Base-by-base conservation (phyloP, 1,140 invertebrate genomes). In the Oryctes rhinoceros region DNA sequence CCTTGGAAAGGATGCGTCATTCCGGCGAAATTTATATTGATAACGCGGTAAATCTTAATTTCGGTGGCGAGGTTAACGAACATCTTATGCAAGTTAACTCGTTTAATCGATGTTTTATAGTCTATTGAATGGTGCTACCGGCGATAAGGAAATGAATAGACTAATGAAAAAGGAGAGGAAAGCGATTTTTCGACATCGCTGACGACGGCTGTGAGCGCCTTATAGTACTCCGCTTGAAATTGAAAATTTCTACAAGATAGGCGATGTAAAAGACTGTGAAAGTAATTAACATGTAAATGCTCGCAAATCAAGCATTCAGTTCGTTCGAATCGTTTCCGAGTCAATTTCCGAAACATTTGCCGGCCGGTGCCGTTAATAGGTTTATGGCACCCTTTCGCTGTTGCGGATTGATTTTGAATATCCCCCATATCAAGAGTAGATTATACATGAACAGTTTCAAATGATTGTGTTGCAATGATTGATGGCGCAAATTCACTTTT, bases 331-430 rank as follows among this genome's bases (percentile, higher is more conserved):
- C 83, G 82, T 82, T 84, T 84, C 82, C 83, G 83, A 83, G 79
- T 79, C 83, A 84, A 84, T 84, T 84, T 84, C 82, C 83, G 82
- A 82, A 84, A 84, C 81, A 83, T 84, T 84, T 82, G 81, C 76
- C 82, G 79, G 80, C 82, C 81, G 82, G 79, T 80, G 76, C 20
- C 49, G 80, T 81, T 78, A 81, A 78, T 78, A 74, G 80, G 49
- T 78, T 81, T 81, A 81, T 71, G 76, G 67, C 77, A 49, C 80
- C 77, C 80, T 78, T 71, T 78, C 80, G 78, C 30, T 80, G 79
- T 74, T 53, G 48, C 74, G 71, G 79, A 80, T 80, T 76, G 75
- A 76, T 76, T 76, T 76, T 76, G 75, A 47, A 76, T 76, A 76
- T 47, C 75, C 65, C 65, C 65, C 15, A 47, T 44, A 76, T 76